These are phyloP conservation scores for Euplexia lucipara DNA, from an alignment of 2,888 invertebrate species.

Conservation along the genomic window DNA sequence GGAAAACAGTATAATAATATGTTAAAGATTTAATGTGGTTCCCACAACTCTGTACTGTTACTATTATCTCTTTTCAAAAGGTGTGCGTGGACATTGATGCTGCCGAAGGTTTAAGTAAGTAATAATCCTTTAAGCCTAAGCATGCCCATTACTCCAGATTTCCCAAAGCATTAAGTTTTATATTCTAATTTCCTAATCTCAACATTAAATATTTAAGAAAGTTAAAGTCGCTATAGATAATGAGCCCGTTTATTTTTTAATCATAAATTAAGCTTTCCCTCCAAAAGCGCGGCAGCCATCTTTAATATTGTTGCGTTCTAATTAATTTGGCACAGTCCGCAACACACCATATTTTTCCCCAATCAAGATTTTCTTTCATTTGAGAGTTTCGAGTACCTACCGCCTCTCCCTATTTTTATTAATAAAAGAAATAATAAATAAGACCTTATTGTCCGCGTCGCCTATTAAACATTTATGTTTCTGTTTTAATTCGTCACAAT, in stretches of 20 bases:
- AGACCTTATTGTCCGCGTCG: neutral
- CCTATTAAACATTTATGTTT: constrained; percentile 32
- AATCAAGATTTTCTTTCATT: constrained; percentile 40
- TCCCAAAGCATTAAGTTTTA: neutral
- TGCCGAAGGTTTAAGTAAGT: neutral
- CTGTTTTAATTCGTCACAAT: constrained; percentile 31
- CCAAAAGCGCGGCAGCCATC: constrained; percentile 10
- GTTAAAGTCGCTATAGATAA: constrained; percentile 2
- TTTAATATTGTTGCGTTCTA: constrained; percentile 30
- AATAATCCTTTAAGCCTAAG: neutral
- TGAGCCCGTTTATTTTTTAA: constrained; percentile 11
- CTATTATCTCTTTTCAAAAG: neutral
- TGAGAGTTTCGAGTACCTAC: constrained; percentile 14
- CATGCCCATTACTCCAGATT: neutral
- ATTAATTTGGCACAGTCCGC: constrained; percentile 34
- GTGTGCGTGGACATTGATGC: too few species aligned
- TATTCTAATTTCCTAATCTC: neutral
- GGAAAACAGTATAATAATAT: too few species aligned
- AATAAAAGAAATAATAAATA: constrained; percentile 31
- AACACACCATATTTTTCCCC: constrained; percentile 22
- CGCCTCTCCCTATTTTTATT: constrained; percentile 10
- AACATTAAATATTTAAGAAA: constrained; percentile 28
- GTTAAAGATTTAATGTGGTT: too few species aligned
- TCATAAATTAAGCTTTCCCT: neutral
- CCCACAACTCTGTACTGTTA: too few species aligned